Base-by-base conservation (phyloP, 2,888 invertebrate species). In the Papilio elwesi region DNA sequence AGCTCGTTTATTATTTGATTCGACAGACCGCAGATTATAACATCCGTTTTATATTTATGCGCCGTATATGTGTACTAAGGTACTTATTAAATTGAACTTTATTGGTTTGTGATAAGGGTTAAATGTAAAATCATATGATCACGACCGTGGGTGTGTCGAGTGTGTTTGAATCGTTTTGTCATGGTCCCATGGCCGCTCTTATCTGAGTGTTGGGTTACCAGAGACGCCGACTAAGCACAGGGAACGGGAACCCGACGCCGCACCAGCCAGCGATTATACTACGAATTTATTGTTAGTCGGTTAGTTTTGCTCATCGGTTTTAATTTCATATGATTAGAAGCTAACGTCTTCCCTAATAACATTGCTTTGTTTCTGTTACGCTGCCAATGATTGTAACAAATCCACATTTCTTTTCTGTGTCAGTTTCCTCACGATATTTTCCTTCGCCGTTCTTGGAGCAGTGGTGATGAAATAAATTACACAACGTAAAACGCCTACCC, bases 141-240 rank as follows among this genome's bases (percentile, higher is more conserved):
- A 48, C 11, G 48, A 57, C 4, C 52, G 73, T 75, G 70, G 71
- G 59, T 47, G 67, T 68, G 73, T 68, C 67, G 69, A 57, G 70
- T 26, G 26, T 26, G 26, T 75, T 74, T 77, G 77, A 80, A 77
- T 78, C 77, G 79, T 79, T 84, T 82, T 80, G 84, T 86, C 71
- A 52, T 70, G 66, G 59, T 62, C 49, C 52, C 90, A 90, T 89
- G 90, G 89, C 81, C 83, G 83, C 77, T 76, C 83, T 89, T 90
- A 90, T 90, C 89, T 85, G 76, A 81, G 88, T 86, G 80, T 91
- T 82, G 76, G 83, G 88, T 92, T 91, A 87, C 90, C 82, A 90
- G 84, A 90, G 85, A 80, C 82, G 85, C 88, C 88, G 90, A 84
- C 85, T 83, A 83, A 83, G 82, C 82, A 78, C 80, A 79, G 79